Conservation (phyloP, 2,113 vertebrate species). For the Struthidea cinerea region DNA sequence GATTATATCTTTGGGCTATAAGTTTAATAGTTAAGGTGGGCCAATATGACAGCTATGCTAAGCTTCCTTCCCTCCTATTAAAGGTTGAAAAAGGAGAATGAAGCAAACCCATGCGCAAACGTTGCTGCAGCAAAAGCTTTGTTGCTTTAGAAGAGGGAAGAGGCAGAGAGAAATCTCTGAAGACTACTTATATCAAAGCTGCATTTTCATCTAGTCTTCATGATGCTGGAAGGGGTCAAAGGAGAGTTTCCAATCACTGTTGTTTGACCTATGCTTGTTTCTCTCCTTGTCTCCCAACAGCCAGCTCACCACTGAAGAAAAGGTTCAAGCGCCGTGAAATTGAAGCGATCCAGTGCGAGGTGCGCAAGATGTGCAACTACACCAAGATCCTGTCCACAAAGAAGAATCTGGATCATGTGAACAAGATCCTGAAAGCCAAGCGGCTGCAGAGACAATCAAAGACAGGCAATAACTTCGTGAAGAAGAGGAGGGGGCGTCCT, state of each 20-base stretch:
- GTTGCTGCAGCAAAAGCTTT: not conserved
- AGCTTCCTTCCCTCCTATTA: not conserved
- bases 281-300: slow-evolving; percentile 55
- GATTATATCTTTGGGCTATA: not conserved
- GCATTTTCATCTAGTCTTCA: not conserved
- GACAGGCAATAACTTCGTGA: slow-evolving; percentile 98
- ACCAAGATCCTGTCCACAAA: slow-evolving; percentile 90
- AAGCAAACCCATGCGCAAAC: not conserved
- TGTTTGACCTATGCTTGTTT: not conserved
- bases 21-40: not conserved
- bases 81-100: not conserved
- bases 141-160: not conserved
- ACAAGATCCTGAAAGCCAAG: slow-evolving; percentile 98
- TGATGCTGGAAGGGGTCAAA: not conserved
- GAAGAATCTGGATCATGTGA: slow-evolving; percentile 97
- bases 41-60: not conserved
- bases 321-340: slow-evolving; percentile 89
- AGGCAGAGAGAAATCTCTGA: not conserved
- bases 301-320: slow-evolving; percentile 79
- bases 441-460: slow-evolving; percentile 98
- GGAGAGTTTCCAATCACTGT: not conserved
- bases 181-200: not conserved
- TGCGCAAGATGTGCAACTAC: slow-evolving; percentile 92
- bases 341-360: slow-evolving; percentile 92
- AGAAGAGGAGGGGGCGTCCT: slow-evolving; percentile 89